Evolutionary conservation across 2,797 vertebrate genomes (phyloP), one percentile per base, ranked within the genome.

Genomic region (Adrianichthys oophorus): DNA sequence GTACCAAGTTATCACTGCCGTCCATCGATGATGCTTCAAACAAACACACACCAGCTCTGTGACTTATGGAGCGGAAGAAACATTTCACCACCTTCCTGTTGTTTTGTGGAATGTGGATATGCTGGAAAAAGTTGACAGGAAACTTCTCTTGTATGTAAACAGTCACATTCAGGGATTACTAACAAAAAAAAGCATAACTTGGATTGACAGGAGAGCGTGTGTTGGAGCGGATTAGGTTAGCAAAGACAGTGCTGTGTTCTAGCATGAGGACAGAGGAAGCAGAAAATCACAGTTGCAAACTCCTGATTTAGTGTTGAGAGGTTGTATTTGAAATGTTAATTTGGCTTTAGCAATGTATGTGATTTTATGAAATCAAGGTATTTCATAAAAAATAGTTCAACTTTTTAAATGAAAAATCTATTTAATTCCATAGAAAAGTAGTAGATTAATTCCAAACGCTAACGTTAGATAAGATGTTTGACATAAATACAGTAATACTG

Each of bases 21-120:
- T 61, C 32, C 1, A 85, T 83, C 72, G 64, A 58, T 4, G 14
- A 24, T 52, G 15, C 52, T 69, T 69, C 78, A 79, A 80, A 83
- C 29, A 29, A 12, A 66, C 52, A 68, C 73, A 76, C 70, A 48
- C 53, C 54, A 21, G 19, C 55, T 62, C 29, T 57, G 59, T 62
- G 59, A 78, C 72, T 72, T 72, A 51, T 68, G 58, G 73, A 65
- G 46, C 1, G 15, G 73, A 82, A 75, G 59, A 43, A 42, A 55
- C 40, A 55, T 74, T 58, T 72, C 41, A 65, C 41, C 48, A 67
- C 65, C 66, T 82, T 80, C 62, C 70, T 72, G 58, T 75, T 55
- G 54, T 52, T 52, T 47, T 52, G 37, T 49, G 66, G 60, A 72
- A 68, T 59, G 78, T 58, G 58, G 44, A 65, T 8, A 24, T 45